These are phyloP conservation scores for Dusona sp. DNA, from an alignment of 2,888 invertebrate species.

Conservation along the genomic window DNA sequence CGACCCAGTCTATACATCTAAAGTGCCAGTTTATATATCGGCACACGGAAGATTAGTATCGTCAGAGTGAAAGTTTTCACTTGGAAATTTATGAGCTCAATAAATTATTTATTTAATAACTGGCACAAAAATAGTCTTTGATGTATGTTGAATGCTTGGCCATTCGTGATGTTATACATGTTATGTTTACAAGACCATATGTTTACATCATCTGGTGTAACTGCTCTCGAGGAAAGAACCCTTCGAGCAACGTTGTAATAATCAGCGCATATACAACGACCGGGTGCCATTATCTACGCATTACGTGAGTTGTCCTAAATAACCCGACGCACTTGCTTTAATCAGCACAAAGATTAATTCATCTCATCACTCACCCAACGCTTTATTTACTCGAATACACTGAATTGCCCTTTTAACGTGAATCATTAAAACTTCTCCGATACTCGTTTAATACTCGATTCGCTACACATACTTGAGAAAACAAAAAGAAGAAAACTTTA, in stretches of 20 bases:
- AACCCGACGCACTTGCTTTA: conserved; percentile 51
- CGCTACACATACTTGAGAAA: neutral
- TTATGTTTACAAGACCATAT: neutral
- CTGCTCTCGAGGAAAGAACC: conserved; percentile 24
- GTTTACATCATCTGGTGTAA: neutral
- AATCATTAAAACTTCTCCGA: neutral
- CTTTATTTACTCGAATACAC: conserved; percentile 44
- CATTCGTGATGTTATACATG: neutral
- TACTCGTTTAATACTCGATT: neutral
- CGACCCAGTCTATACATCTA: neutral
- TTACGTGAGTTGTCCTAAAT: conserved; percentile 63
- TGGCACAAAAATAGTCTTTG: neutral
- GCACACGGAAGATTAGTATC: neutral
- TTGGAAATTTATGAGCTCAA: neutral
- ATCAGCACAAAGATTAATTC: conserved; percentile 56
- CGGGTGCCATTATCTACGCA: conserved; percentile 60
- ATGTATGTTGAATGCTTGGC: neutral
- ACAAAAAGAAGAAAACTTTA: neutral
- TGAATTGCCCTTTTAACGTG: neutral
- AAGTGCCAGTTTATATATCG: neutral
- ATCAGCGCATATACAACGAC: conserved; percentile 29
- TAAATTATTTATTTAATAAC: neutral
- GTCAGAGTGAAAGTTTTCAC: neutral
- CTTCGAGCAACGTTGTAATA: conserved; percentile 19
- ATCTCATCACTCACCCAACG: conserved; percentile 26